Conservation (phyloP, 1,140 invertebrate species). For the Psix sp. region DNA sequence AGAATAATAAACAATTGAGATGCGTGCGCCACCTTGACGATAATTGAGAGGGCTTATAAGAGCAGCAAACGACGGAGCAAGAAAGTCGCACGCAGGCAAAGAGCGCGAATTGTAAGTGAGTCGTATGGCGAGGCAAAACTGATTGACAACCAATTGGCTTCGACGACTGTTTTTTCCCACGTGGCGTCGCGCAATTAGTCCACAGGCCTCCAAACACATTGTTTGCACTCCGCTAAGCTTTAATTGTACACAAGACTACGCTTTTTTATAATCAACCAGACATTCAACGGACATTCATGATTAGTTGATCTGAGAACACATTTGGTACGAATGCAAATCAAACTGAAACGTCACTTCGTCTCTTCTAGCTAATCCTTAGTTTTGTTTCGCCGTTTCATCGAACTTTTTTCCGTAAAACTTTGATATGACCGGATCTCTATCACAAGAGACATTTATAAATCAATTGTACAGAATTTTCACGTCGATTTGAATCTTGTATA, state of each 20-base stretch:
- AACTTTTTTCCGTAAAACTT: conserved; percentile 5
- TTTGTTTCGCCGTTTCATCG: conserved; percentile 14
- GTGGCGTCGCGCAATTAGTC: conserved; percentile 55
- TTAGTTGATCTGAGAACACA: too few relatives aligned
- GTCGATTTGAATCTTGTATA: conserved; percentile 44
- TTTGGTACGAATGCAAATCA: too few relatives aligned
- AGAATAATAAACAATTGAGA: conserved; percentile 18
- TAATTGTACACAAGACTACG: conserved; percentile 57
- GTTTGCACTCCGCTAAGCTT: conserved; percentile 85
- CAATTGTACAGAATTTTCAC: conserved; percentile 37
- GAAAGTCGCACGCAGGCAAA: conserved; percentile 50
- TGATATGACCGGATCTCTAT: not conserved
- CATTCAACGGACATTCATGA: too few relatives aligned
- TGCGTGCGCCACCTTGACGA: conserved; percentile 38
- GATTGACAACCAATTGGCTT: too few relatives aligned
- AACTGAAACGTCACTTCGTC: conserved; percentile 39
- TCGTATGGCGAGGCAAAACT: conserved; percentile 42
- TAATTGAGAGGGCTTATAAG: conserved; percentile 45
- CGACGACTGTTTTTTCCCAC: not conserved
- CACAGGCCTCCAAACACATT: conserved; percentile 89
- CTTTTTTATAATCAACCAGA: conserved; percentile 21
- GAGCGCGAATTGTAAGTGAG: conserved; percentile 35
- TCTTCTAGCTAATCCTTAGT: conserved; percentile 13
- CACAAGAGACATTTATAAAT: not conserved
- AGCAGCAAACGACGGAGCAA: conserved; percentile 64